Base-by-base conservation (phyloP, 2,797 vertebrate species). In the Sebastes paucispinis region DNA sequence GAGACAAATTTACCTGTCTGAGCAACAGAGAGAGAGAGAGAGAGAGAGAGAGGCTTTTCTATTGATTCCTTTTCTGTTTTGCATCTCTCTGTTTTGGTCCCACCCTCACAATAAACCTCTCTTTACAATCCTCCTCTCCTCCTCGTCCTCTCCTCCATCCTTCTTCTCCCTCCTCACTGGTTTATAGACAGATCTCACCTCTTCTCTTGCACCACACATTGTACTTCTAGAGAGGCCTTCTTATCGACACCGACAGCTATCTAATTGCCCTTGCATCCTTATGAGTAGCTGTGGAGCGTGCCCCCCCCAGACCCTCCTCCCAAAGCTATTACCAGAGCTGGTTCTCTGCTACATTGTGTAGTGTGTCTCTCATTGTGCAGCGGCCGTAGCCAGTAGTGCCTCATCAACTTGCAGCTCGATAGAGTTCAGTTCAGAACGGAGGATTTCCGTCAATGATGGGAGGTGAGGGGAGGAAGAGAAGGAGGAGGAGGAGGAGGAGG, bases 251-350 rank as follows among this genome's bases (percentile, higher is more conserved):
- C 92, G 94, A 95, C 93, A 92, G 90, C 76, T 72, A 92, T 90
- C 91, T 94, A 94, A 94, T 94, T 96, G 92, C 85, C 87, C 89
- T 89, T 82, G 87, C 87, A 81, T 91, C 76, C 87, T 92, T 92
- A 93, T 93, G 91, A 93, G 91, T 90, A 90, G 81, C 90, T 36
- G 71, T 65, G 69, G 63, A 73, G 60, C 24, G 0, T 66, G 59
- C 66, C 32, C 7, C 13, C 32, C 27, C 7, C n/a, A n/a, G n/a
- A n/a, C n/a, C n/a, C n/a, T n/a, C n/a, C 47, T 32, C 58, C 59
- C 70, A 12, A 83, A 84, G 83, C 86, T 85, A 90, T 91, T 87
- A 90, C 82, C 72, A 43, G 75, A 80, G 68, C 78, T 43, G 59
- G 67, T 77, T 85, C 79, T 50, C 69, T 36, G 18, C 76, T 83